phyloP scores from a whole-genome alignment of 2,797 vertebrate species.

The Lophius americanus region DNA sequence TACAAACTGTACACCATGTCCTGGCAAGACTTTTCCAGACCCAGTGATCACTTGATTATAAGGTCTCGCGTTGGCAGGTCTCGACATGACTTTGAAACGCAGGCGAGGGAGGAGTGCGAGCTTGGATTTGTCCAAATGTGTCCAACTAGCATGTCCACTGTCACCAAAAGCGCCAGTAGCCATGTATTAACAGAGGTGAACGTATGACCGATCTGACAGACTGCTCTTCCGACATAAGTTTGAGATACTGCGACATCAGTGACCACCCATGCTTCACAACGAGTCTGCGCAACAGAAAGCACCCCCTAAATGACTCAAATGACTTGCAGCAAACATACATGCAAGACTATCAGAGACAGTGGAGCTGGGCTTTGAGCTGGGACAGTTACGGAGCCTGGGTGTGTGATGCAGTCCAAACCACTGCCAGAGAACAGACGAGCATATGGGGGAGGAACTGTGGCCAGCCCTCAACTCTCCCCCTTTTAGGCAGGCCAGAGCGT shows the following conservation, averaged over 20 bases:
- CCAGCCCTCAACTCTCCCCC: conserved; percentile 81
- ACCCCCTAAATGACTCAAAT: conserved; percentile 61
- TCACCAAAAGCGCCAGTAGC: conserved; percentile 95
- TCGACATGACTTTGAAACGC: conserved; percentile 99
- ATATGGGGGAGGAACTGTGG: conserved; percentile 77
- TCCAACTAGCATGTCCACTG: conserved; percentile 87
- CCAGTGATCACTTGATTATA: conserved; percentile 94
- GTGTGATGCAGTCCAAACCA: conserved; percentile 82
- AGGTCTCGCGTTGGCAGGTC: conserved; percentile 98
- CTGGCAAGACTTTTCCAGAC: conserved; percentile 92
- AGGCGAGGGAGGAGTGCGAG: conserved; percentile 97
- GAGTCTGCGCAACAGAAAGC: conserved; percentile 70
- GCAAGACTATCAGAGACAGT: conserved; percentile 84
- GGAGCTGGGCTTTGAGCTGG: conserved; percentile 72
- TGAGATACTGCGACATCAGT: conserved; percentile 66
- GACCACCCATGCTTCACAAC: conserved; percentile 73
- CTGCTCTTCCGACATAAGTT: conserved; percentile 75
- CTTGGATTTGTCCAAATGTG: conserved; percentile 85
- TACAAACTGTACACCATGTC: conserved; percentile 66
- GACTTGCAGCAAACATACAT: conserved; percentile 84
- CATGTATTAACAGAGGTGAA: conserved; percentile 82
- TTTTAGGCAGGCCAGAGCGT: conserved; percentile 94
- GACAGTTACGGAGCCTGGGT: conserved; percentile 73
- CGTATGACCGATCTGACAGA: conserved; percentile 66
- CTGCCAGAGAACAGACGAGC: conserved; percentile 76